These are phyloP conservation scores for Heptranchias perlo DNA, from an alignment of 2,113 vertebrate genomes.

Conservation along the genomic window DNA sequence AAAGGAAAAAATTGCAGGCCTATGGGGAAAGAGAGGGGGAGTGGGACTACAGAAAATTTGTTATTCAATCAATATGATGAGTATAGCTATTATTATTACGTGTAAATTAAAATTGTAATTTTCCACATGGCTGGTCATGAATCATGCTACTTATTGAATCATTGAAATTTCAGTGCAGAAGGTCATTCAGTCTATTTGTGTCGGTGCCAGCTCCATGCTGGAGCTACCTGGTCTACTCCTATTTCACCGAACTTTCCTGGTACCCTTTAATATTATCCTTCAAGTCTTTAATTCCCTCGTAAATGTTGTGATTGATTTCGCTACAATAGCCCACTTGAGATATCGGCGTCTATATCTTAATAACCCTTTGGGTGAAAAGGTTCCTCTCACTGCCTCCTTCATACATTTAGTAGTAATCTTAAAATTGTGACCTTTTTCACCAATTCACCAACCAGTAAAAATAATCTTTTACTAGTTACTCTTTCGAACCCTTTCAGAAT, in stretches of 20 bases:
- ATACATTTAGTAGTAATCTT: background rate
- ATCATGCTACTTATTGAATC: background rate
- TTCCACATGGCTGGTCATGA: background rate
- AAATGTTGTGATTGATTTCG: background rate
- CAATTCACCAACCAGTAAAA: background rate
- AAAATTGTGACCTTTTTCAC: too few species aligned
- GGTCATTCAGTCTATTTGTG: background rate
- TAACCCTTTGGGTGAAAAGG: background rate
- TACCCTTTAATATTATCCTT: background rate
- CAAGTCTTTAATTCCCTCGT: background rate
- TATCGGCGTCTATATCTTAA: background rate
- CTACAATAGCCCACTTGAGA: background rate
- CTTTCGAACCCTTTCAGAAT: background rate
- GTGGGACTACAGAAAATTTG: background rate
- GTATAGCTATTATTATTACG: background rate
- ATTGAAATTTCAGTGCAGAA: background rate
- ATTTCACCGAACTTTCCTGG: background rate
- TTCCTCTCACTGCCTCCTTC: background rate
- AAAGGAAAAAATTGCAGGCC: too few species aligned
- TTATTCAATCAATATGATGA: background rate
- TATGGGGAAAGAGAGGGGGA: too few species aligned
- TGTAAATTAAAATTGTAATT: background rate
- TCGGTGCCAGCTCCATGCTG: background rate
- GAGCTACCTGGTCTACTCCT: background rate
- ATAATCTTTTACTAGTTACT: too few species aligned